Percentiles rank a stretch among this genome's conserved stretches.
These are phyloP conservation scores for Brachionus koreanus DNA, from an alignment of 1,140 invertebrate species.

Conservation along the genomic window DNA sequence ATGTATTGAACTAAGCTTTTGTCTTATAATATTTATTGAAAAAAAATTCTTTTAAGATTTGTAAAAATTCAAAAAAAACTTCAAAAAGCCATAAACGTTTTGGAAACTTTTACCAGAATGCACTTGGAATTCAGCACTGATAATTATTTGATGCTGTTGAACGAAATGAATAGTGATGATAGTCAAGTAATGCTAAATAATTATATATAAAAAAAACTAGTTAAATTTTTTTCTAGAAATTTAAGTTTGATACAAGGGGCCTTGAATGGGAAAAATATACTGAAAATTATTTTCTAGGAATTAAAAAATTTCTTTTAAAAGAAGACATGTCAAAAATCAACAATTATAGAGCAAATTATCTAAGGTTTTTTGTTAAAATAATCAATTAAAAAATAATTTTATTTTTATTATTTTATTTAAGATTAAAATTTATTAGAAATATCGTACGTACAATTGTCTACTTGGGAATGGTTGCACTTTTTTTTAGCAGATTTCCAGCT, in stretches of 20 bases:
- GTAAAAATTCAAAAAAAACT: constrained; percentile 59
- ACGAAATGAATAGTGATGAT: constrained; percentile 64
- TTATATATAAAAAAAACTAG: background rate
- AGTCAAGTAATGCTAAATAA: constrained; percentile 50
- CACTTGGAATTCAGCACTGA: constrained; percentile 76
- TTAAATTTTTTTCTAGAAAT: constrained; percentile 43
- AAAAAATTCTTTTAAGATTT: background rate
- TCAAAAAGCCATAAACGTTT: constrained; percentile 68
- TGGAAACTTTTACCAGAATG: constrained; percentile 73
- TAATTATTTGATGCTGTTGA: constrained; percentile 67
- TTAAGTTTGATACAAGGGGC: constrained; percentile 52
- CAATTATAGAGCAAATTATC: constrained; percentile 1
- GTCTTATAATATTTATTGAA: background rate
- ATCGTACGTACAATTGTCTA: background rate
- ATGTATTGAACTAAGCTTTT: background rate
- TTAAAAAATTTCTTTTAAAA: constrained; percentile 53
- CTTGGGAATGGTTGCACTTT: background rate
- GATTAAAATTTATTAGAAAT: constrained; percentile 13
- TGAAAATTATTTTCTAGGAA: constrained; percentile 53
- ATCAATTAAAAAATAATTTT: background rate
- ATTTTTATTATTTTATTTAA: background rate
- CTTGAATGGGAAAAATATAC: constrained; percentile 54
- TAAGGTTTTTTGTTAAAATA: background rate
- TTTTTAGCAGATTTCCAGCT: background rate
- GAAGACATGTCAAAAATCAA: constrained; percentile 50